Evolutionary conservation across 2,797 vertebrate genomes (phyloP).

Genomic region (Hemibagrus guttatus): DNA sequence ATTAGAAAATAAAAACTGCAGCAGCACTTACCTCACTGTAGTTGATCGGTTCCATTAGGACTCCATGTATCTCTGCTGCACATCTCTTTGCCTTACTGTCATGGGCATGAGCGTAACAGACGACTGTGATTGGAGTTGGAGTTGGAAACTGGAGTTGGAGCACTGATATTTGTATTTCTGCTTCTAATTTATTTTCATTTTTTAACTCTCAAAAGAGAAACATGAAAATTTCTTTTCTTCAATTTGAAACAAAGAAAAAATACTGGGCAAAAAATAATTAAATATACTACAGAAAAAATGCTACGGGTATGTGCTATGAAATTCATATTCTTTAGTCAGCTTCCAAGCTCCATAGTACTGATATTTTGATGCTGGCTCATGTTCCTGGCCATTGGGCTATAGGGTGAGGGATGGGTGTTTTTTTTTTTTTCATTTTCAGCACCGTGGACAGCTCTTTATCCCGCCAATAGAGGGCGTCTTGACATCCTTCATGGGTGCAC

Average conservation of each 20-base stretch:
- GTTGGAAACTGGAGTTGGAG: background rate
- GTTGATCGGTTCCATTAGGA: background rate
- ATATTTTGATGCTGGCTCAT: background rate
- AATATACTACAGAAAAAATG: background rate
- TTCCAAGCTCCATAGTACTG: background rate
- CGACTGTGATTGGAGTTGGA: background rate
- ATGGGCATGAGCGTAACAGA: background rate
- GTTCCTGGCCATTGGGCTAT: background rate
- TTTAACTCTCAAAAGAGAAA: background rate
- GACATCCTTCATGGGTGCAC: background rate
- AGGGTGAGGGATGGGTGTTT: background rate
- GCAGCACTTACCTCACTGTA: background rate
- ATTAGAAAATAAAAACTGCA: background rate
- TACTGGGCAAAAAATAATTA: background rate
- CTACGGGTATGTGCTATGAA: background rate
- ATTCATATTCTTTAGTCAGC: no score
- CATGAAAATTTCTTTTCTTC: background rate
- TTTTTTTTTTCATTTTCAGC: constrained; percentile 49
- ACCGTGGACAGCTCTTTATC: constrained; percentile 53
- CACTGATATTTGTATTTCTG: background rate
- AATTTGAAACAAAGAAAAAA: background rate
- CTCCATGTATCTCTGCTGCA: background rate
- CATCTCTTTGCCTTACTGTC: background rate
- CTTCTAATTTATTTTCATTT: background rate
- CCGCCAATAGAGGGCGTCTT: constrained; percentile 29